Percentiles rank a stretch among this genome's conserved stretches.
phyloP scores from a whole-genome alignment of 2,888 invertebrate genomes.

The Sabatieria punctata region DNA sequence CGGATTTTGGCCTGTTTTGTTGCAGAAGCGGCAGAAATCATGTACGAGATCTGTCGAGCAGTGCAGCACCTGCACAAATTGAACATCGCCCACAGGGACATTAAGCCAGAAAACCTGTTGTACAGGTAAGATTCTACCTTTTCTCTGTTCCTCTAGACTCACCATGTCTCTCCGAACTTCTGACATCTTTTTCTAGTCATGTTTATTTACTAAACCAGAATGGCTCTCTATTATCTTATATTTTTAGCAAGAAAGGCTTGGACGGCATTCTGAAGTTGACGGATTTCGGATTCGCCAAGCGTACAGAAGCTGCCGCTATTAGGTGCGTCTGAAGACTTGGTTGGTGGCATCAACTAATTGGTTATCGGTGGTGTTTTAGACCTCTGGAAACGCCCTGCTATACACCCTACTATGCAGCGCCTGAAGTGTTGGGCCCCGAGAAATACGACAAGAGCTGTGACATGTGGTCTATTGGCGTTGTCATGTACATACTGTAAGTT shows the following conservation, averaged over 20 bases:
- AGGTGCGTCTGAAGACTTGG: too few relatives aligned
- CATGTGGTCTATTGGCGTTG: constrained; percentile 95
- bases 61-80: constrained; percentile 79
- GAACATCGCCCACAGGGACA: constrained; percentile 88
- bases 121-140: constrained; percentile 44
- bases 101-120: constrained; percentile 82
- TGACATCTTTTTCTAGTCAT: constrained; percentile 2
- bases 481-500: constrained; percentile 91
- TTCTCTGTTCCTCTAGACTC: background rate
- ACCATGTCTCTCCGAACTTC: background rate
- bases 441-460: constrained; percentile 98
- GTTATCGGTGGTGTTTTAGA: too few relatives aligned
- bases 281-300: constrained; percentile 98
- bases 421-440: constrained; percentile 56
- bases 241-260: constrained; percentile 35
- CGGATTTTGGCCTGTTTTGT: too few relatives aligned
- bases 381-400: constrained; percentile 94
- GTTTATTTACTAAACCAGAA: background rate
- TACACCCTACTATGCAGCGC: constrained; percentile 91
- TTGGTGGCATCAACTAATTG: too few relatives aligned
- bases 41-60: constrained; percentile 87
- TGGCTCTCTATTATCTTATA: background rate
- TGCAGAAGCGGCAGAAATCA: constrained; percentile 75
- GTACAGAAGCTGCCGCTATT: constrained; percentile 49
- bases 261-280: constrained; percentile 81